Base-by-base conservation (phyloP, 2,797 vertebrate species). In the Fistularia tabacaria region DNA sequence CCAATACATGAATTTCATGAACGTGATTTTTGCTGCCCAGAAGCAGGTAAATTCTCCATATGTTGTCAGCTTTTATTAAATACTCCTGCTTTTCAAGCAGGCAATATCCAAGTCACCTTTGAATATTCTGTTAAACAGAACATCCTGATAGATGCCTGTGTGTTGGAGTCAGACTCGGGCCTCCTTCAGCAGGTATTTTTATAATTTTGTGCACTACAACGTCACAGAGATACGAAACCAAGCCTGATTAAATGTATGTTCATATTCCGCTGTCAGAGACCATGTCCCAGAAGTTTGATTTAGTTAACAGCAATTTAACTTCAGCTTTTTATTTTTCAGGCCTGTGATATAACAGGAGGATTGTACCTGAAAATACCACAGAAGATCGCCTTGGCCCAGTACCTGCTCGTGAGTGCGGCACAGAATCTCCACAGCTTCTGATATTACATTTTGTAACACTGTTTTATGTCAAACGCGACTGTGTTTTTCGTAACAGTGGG, bases 1-100 rank as follows among this genome's bases (percentile, higher is more conserved):
- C 38, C 97, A 98, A 63, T 99, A 99, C 57, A 99, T 99, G 97
- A 98, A 98, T 86, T 98, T 99, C 82, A 99, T 99, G 97, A 99
- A 99, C 3, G 94, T 97, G 50, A 94, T 97, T 85, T 99, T 99
- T 12, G 95, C 97, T 0, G 94, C 97, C 6, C 97, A 99, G 80
- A 99, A 98, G 46, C 95, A 97, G 93, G 97, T 98, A 73, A 77
- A 61, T 6, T 53, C 1, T 46, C 9, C 5, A 9, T 40, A 4
- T 6, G 1, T 69, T 39, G 4, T 10, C 7, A 38, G 54, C 40
- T 57, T 0, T 78, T 10, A 25, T 11, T 38, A 6, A 14, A 46
- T 13, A 9, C 3, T 7, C 10, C 14, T 12, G 10, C 36, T 14
- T 15, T n/a, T n/a, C n/a, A n/a, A n/a, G n/a, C n/a, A n/a, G n/a